A percentile compares a stretch with the other conserved stretches of the same genome.
phyloP scores from a whole-genome alignment of 2,797 vertebrate species.

The Sebastes trivittatus region DNA sequence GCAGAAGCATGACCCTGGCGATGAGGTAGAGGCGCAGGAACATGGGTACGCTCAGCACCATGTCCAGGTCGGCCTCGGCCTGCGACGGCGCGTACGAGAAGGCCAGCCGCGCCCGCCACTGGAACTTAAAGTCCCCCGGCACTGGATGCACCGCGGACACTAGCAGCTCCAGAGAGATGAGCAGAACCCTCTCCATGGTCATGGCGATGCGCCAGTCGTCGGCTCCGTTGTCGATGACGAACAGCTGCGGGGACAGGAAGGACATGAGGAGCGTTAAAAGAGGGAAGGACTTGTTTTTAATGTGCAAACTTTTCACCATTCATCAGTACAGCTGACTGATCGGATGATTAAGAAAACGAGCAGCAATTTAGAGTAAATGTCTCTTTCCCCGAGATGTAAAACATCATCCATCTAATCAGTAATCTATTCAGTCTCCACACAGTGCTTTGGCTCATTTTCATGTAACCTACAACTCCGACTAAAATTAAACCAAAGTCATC shows the following conservation, averaged over 20 bases:
- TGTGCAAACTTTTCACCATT: constrained; percentile 34
- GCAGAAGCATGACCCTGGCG: constrained; percentile 96
- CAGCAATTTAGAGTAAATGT: constrained; percentile 54
- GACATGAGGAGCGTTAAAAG: constrained; percentile 30
- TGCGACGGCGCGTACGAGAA: constrained; percentile 93
- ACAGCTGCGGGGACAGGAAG: constrained; percentile 72
- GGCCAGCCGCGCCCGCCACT: constrained; percentile 95
- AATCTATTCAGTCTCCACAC: constrained; percentile 42
- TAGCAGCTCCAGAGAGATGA: constrained; percentile 95
- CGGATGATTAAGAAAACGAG: constrained; percentile 55
- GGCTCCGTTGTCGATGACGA: constrained; percentile 97
- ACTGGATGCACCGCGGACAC: constrained; percentile 98
- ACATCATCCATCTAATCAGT: constrained; percentile 57
- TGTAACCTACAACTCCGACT: constrained; percentile 39
- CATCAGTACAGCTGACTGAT: constrained; percentile 48
- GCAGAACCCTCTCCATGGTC: constrained; percentile 95
- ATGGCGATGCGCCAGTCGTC: constrained; percentile 99
- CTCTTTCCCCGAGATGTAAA: constrained; percentile 50
- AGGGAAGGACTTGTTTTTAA: constrained; percentile 30
- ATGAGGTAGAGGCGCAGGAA: constrained; percentile 99
- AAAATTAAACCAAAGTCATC: constrained; percentile 52
- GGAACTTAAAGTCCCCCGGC: constrained; percentile 90
- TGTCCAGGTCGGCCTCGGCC: constrained; percentile 96
- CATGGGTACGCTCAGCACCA: constrained; percentile 98
- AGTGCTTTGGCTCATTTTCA: constrained; percentile 48